Evolutionary conservation across 2,888 invertebrate species (phyloP).

Genomic region (Patella depressa): DNA sequence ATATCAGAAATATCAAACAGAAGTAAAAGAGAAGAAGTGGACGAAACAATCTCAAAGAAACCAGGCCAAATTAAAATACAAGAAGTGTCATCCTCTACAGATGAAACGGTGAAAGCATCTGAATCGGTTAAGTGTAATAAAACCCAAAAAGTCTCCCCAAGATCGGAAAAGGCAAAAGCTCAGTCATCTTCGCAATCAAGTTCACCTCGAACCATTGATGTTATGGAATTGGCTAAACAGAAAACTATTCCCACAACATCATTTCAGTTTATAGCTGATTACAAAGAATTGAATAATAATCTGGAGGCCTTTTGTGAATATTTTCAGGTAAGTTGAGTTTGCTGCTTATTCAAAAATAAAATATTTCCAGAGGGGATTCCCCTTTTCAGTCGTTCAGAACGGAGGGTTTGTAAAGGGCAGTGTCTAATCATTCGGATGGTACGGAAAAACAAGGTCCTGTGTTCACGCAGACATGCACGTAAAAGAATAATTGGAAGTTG

Average conservation of each 20-base stretch:
- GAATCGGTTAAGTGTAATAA: background rate
- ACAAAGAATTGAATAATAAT: constrained; percentile 58
- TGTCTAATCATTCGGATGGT: no score
- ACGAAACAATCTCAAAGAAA: background rate
- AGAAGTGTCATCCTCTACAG: background rate
- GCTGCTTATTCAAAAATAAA: background rate
- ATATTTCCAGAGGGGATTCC: no score
- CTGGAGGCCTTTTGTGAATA: constrained; percentile 58
- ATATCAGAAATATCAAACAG: constrained; percentile 5
- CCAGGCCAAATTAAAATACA: background rate
- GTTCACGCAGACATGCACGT: background rate
- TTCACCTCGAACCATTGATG: background rate
- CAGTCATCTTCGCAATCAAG: background rate
- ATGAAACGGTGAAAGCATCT: background rate
- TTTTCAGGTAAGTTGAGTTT: constrained; percentile 57
- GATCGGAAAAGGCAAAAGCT: background rate
- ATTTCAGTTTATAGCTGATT: constrained; percentile 66
- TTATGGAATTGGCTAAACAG: constrained; percentile 21
- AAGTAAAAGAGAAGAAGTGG: background rate
- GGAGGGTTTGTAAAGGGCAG: background rate
- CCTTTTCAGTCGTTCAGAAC: no score
- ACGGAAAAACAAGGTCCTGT: no score
- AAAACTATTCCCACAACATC: constrained; percentile 51
- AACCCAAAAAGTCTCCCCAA: background rate
- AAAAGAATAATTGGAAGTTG: no score